Evolutionary conservation across 1,140 invertebrate species (phyloP), one percentile per base, ranked within the genome.

Genomic region (Ptiloglossa arizonensis): DNA sequence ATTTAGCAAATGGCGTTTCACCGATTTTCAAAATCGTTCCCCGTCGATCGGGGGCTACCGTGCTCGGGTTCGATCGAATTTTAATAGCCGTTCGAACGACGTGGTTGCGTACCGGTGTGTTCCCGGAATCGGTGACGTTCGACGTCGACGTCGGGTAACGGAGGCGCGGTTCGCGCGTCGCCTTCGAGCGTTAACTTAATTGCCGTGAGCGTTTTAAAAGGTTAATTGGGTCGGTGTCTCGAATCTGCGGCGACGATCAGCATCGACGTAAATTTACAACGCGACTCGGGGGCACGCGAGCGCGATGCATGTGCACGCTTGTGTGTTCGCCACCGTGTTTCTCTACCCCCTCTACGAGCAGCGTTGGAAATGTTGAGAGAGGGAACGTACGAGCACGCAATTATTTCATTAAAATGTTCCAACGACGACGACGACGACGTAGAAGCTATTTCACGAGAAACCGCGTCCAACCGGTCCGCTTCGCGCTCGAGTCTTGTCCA

Each of bases 171-270:
- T 50, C 8, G 11, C n/a, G 63, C 4, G 46, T 54, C 35, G 15
- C 46, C 44, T 48, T 35, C 32, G 60, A 19, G 1, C 48, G 22
- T 66, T 41, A 17, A n/a, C 24, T 46, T 76, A 76, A 76, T 76
- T 76, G 41, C 54, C 64, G 64, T 11, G 13, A 44, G 54, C 41
- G 19, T 78, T 57, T 75, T 70, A 70, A 83, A 79, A 83, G 59
- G 81, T 64, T 81, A 88, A 88, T 87, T 87, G 73, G 87, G 87
- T 88, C 87, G 85, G 66, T 64, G 82, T 80, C 82, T 86, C 73
- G 81, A 87, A 88, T 88, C 86, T 79, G 73, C 71, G 66, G 70
- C 68, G 82, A 79, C 80, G 86, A 87, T 87, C 85, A 81, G 80
- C 71, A n/a, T 52, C 69, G 80, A 87, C 80, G 79, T 80, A 63